Conservation (phyloP, 2,113 vertebrate species). For the Labeo rohita region DNA sequence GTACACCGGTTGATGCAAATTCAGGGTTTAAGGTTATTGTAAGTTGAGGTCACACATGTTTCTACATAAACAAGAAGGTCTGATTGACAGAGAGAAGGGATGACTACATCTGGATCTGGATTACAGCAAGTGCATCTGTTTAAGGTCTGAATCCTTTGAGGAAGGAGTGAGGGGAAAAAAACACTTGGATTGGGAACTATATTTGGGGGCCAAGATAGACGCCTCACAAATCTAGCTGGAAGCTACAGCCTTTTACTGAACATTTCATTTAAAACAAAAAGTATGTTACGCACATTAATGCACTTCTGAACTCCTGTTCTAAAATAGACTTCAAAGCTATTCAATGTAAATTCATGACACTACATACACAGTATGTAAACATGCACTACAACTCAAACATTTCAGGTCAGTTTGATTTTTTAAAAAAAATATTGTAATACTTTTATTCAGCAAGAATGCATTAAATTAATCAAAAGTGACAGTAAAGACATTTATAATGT, state of each 20-base stretch:
- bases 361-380: background rate
- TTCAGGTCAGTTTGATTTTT: background rate
- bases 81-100: background rate
- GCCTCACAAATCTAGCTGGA: constrained; percentile 22
- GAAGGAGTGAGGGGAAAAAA: constrained; percentile 8
- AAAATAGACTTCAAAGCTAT: background rate
- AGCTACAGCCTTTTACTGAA: constrained; percentile 37
- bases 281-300: constrained; percentile 10
- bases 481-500: background rate
- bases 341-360: background rate
- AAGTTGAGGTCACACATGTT: constrained; percentile 19
- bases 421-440: background rate
- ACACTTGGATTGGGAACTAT: background rate
- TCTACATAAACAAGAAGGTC: constrained; percentile 7
- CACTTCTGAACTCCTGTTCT: background rate
- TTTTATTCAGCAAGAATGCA: background rate
- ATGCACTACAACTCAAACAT: background rate
- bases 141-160: constrained; percentile 24
- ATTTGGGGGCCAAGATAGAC: constrained; percentile 35
- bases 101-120: constrained; percentile 24
- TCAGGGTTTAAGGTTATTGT: background rate
- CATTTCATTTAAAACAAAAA: constrained; percentile 30
- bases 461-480: background rate
- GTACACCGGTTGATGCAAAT: background rate
- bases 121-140: constrained; percentile 13